Conservation (phyloP, 2,888 invertebrate genomes). For the Scaptomyza polygonia region DNA sequence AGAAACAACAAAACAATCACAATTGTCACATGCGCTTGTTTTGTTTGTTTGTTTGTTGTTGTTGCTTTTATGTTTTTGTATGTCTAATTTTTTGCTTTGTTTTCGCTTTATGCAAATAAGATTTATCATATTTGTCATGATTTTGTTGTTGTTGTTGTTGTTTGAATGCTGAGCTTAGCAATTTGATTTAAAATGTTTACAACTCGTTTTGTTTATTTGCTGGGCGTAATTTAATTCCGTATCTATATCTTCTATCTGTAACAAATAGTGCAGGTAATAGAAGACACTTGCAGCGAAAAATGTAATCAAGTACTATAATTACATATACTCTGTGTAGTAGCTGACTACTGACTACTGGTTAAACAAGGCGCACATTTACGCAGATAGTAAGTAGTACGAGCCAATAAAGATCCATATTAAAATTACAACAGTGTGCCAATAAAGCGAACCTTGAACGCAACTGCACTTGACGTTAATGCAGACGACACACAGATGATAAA, state of each 20-base stretch:
- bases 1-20: slow-evolving; percentile 20
- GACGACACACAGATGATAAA: not conserved
- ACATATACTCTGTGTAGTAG: not conserved
- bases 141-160: slow-evolving; percentile 12
- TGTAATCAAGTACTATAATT: not conserved
- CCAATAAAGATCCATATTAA: slow-evolving; percentile 28
- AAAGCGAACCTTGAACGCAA: slow-evolving; percentile 32
- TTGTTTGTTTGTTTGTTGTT: slow-evolving; percentile 2
- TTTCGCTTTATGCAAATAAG: slow-evolving; percentile 58
- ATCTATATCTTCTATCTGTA: slow-evolving; percentile 38
- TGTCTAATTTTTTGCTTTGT: slow-evolving; percentile 35
- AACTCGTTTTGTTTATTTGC: slow-evolving; percentile 44
- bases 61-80: slow-evolving; percentile 7
- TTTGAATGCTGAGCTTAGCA: slow-evolving; percentile 35
- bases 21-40: slow-evolving; percentile 59
- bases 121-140: slow-evolving; percentile 26
- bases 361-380: slow-evolving; percentile 7
- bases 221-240: slow-evolving; percentile 38
- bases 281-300: not conserved
- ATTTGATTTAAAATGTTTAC: slow-evolving; percentile 60
- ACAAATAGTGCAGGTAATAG: slow-evolving; percentile 11
- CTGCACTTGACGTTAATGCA: slow-evolving; percentile 22
- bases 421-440: slow-evolving; percentile 18
- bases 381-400: slow-evolving; percentile 35
- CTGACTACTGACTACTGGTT: slow-evolving; percentile 36